Percentiles rank a stretch among this genome's conserved stretches.
phyloP scores from a whole-genome alignment of 2,888 invertebrate species.

The Phortica magna region DNA sequence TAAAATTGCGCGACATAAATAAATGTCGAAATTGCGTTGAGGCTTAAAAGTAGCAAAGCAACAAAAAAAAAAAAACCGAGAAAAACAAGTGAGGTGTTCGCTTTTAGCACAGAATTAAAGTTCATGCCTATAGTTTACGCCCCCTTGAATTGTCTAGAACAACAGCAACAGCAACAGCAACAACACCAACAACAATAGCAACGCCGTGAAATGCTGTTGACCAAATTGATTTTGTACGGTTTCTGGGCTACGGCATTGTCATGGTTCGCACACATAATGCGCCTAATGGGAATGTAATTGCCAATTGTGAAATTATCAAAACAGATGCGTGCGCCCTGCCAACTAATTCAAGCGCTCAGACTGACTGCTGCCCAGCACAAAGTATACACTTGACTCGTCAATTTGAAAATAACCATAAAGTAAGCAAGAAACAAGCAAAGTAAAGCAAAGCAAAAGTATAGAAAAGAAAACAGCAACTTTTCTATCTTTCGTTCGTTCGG shows the following conservation, averaged over 20 bases:
- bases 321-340: slow-evolving; percentile 30
- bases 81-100: no score
- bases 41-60: no score
- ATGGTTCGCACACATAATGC: slow-evolving; percentile 42
- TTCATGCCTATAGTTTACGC: no score
- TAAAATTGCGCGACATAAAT: no score
- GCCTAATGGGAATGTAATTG: slow-evolving; percentile 65
- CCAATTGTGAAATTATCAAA: slow-evolving; percentile 57
- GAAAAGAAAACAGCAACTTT: slow-evolving; percentile 36
- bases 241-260: slow-evolving; percentile 37
- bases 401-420: slow-evolving; percentile 14
- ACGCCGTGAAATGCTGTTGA: slow-evolving; percentile 35
- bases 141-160: no score
- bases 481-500: slow-evolving; percentile 38
- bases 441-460: slow-evolving; percentile 28
- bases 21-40: no score
- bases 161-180: slow-evolving; percentile 18
- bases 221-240: slow-evolving; percentile 15
- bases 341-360: background rate
- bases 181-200: slow-evolving; percentile 26
- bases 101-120: no score
- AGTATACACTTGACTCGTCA: slow-evolving; percentile 16
- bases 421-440: background rate
- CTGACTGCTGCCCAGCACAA: background rate
- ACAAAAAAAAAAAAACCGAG: no score